Evolutionary conservation across 2,113 vertebrate species (phyloP), one percentile per base, ranked within the genome.

Genomic region (Cheirogaleus medius): DNA sequence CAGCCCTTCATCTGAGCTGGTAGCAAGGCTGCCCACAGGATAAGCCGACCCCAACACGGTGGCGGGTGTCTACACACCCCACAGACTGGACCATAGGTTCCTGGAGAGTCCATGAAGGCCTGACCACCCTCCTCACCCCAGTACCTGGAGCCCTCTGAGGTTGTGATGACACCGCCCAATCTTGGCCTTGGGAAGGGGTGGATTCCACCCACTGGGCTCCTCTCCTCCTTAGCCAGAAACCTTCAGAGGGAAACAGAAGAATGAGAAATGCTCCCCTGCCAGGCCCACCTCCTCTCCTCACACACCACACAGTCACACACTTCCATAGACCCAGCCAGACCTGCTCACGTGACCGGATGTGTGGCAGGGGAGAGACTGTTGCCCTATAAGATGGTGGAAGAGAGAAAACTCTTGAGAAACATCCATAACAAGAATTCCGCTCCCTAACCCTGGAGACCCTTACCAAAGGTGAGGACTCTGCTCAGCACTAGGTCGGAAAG

Each of bases 171-270:
- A 81, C 83, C 23, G 2, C 68, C 63, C 6, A 5, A 63, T 47
- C 8, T 1, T 81, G 85, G 83, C 87, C 54, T 66, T 17, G 54
- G 87, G 34, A 90, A 82, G 86, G 83, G 56, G 74, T 20, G 37
- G 37, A 74, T 54, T 82, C 89, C 39, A 82, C 39, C 42, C 44
- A 52, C 80, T 56, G n/a, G n/a, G 64, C n/a, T 69, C 25, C 49
- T 89, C 42, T 96, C 64, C 80, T 94, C 39, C 78, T 95, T n/a
- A 94, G 47, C 85, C 92, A 92, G 93, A 86, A 97, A 56, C 77
- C 92, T 58, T n/a, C 78, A 14, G 93, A 90, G 81, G 69, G 58
- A 92, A 82, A 92, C 1, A 8, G 32, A 82, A 96, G 77, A 63
- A 78, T 18, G 44, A 91, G 81, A 93, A 82, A 34, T 5, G 2